Conservation (phyloP, 1,140 invertebrate species). For the Acyrthosiphon pisum region DNA sequence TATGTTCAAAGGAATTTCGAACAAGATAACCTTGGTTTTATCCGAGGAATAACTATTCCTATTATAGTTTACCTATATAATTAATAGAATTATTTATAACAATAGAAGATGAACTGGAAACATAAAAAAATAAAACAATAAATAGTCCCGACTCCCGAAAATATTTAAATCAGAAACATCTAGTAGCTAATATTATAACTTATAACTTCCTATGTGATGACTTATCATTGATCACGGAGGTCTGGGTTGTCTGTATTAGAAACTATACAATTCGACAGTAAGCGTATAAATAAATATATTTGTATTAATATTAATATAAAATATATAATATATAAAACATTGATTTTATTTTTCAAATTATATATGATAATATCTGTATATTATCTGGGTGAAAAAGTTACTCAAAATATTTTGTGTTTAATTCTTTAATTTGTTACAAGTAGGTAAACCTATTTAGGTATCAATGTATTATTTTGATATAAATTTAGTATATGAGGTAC, state of each 20-base stretch:
- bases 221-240: neutral
- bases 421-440: neutral
- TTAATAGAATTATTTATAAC: neutral
- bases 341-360: too few species aligned
- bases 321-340: neutral
- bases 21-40: neutral
- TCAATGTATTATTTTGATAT: too few species aligned
- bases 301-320: neutral
- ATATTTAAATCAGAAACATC: neutral
- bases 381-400: neutral
- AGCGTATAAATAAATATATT: neutral
- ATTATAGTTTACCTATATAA: neutral
- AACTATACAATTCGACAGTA: neutral
- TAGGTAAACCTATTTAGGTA: too few species aligned
- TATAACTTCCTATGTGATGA: too few species aligned
- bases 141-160: neutral
- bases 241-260: neutral
- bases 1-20: conserved; percentile 7
- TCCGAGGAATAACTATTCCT: neutral
- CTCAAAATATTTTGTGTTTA: neutral
- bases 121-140: neutral
- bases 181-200: neutral
- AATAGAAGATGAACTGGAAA: conserved; percentile 22
- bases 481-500: too few species aligned
- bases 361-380: too few species aligned